Conservation (phyloP, 2,888 invertebrate species). For the Pollenia amentaria region DNA sequence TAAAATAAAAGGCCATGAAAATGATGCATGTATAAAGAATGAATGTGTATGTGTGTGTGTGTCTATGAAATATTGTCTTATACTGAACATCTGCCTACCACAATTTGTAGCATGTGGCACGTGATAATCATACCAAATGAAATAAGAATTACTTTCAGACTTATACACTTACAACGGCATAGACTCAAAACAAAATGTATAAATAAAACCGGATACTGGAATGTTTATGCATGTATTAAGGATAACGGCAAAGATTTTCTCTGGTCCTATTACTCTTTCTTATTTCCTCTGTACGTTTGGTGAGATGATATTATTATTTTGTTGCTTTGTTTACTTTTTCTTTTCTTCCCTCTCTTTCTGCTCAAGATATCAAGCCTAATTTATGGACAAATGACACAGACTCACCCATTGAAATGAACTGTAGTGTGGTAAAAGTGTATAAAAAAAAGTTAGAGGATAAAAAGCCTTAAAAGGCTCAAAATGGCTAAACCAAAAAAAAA, state of each 20-base stretch:
- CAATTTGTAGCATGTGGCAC: slow-evolving; percentile 63
- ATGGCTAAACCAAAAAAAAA: background rate
- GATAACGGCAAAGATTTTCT: slow-evolving; percentile 13
- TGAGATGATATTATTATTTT: slow-evolving; percentile 16
- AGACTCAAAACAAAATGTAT: background rate
- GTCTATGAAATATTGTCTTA: slow-evolving; percentile 54
- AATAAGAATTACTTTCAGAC: slow-evolving; percentile 1
- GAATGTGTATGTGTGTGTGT: background rate
- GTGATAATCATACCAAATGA: slow-evolving; percentile 58
- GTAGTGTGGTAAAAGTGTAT: too few species aligned
- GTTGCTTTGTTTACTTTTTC: background rate
- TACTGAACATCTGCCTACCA: slow-evolving; percentile 59
- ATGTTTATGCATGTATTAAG: slow-evolving; percentile 14
- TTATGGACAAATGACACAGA: slow-evolving; percentile 38
- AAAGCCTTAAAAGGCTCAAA: background rate
- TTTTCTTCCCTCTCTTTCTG: background rate
- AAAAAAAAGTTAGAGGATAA: slow-evolving; percentile 8
- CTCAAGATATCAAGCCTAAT: slow-evolving; percentile 60
- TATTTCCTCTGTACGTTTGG: background rate
- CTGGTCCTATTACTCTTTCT: background rate
- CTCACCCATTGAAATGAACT: slow-evolving; percentile 26
- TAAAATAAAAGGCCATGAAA: slow-evolving; percentile 28
- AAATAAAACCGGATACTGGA: background rate
- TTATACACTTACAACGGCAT: background rate
- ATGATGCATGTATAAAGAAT: slow-evolving; percentile 21